Base-by-base conservation (phyloP, 1,140 invertebrate species). In the Lepidurus packardi region DNA sequence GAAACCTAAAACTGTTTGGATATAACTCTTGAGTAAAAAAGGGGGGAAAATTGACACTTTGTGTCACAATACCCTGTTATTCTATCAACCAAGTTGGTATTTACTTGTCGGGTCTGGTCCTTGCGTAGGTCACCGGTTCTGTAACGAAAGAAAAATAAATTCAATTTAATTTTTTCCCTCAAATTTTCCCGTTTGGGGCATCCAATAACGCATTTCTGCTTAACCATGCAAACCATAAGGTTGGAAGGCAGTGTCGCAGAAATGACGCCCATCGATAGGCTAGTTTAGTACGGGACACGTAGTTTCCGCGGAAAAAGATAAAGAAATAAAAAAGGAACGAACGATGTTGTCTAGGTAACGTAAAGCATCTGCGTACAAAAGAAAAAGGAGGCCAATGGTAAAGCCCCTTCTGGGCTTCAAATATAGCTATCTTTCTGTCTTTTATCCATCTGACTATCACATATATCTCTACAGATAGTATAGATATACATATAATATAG, bases 121-220 rank as follows among this genome's bases (percentile, higher is more conserved):
- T 77, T 77, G 16, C 75, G 75, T 77, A 77, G 24, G 43, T 77
- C 75, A 42, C 75, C 43, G 43, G 75, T n/a, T n/a, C 75, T 77
- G 1, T 24, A 16, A 16, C 34, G 13, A 65, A 65, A 65, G 53
- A 65, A 65, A 65, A 3, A 65, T 65, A 21, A 21, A n/a, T 65
- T 13, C 7, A 13, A 21, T 65, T 65, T 0, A 65, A 7, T 7
- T 65, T 65, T 65, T 21, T 16, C 21, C 13, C n/a, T n/a, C 7
- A n/a, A 7, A 13, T 65, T 16, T 65, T 16, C 21, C 16, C 53
- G 16, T 21, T 65, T 13, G 6, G 53, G 16, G 21, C 53, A 65
- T 65, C 8, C 53, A 65, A 65, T 65, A 65, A 65, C 8, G 53
- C n/a, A 65, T 65, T 65, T 65, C 53, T 65, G 53, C 21, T 65